These are phyloP conservation scores for Ophthalmolycus amberensis DNA, from an alignment of 2,113 vertebrate species.

Conservation along the genomic window DNA sequence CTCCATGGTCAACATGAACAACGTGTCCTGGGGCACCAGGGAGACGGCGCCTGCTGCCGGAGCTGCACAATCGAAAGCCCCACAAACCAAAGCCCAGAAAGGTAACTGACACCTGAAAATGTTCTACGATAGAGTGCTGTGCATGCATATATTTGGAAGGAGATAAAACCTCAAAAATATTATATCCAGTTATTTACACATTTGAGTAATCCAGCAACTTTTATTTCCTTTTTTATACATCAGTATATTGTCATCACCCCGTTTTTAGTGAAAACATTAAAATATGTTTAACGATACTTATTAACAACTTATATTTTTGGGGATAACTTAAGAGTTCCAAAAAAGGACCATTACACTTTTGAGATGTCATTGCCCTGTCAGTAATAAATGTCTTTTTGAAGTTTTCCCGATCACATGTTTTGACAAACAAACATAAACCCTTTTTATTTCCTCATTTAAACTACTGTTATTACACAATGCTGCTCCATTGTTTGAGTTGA, in stretches of 20 bases:
- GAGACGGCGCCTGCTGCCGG: conserved; percentile 42
- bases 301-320: no score
- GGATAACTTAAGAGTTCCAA: no score
- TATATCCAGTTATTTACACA: no score
- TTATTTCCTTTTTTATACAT: background rate
- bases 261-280: background rate
- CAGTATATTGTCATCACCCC: background rate
- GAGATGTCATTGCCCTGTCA: no score
- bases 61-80: background rate
- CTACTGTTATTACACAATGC: background rate
- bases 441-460: background rate
- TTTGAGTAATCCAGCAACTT: no score
- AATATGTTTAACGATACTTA: no score
- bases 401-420: background rate
- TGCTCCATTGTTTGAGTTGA: background rate
- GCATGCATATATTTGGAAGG: no score
- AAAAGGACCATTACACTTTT: no score
- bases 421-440: background rate
- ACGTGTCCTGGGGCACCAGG: conserved; percentile 82
- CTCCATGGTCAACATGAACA: conserved; percentile 81
- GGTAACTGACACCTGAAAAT: background rate
- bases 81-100: conserved; percentile 14
- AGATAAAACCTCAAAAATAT: no score
- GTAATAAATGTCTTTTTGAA: no score
- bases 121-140: no score